These are phyloP conservation scores for Pyrocoelia pectoralis DNA, from an alignment of 2,888 invertebrate species.

Conservation along the genomic window DNA sequence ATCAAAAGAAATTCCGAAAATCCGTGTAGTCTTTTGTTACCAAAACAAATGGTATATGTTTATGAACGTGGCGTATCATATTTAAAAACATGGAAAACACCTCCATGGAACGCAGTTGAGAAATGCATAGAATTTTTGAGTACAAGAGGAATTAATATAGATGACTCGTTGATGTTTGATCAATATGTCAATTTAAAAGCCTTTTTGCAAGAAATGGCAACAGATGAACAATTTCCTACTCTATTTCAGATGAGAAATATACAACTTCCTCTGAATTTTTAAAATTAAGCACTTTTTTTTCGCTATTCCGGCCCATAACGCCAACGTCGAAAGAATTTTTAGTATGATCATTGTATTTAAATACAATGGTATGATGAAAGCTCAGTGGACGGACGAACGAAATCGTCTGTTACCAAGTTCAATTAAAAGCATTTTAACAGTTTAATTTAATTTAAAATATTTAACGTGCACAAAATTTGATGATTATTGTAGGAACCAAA, in stretches of 20 bases:
- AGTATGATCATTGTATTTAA: too few relatives aligned
- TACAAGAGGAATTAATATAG: too few relatives aligned
- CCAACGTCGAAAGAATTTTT: not conserved
- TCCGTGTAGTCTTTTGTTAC: too few relatives aligned
- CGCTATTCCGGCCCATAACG: not conserved
- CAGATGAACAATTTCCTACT: not conserved
- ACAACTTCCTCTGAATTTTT: not conserved
- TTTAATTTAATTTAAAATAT: not conserved
- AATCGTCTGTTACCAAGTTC: not conserved
- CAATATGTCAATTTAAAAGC: not conserved
- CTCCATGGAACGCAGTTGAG: too few relatives aligned
- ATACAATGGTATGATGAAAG: too few relatives aligned
- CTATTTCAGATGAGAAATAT: not conserved
- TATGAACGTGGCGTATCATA: too few relatives aligned
- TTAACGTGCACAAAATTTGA: not conserved
- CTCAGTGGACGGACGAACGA: not conserved
- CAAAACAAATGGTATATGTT: too few relatives aligned
- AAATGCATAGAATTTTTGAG: too few relatives aligned
- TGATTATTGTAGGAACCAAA: not conserved
- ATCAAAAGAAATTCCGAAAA: too few relatives aligned
- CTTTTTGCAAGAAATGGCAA: slow-evolving; percentile 1
- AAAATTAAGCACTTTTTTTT: not conserved
- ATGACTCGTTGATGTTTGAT: too few relatives aligned
- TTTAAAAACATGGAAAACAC: too few relatives aligned
- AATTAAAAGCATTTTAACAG: not conserved